Evolutionary conservation across 2,888 invertebrate genomes (phyloP).

Genomic region (Phytoseiulus persimilis): DNA sequence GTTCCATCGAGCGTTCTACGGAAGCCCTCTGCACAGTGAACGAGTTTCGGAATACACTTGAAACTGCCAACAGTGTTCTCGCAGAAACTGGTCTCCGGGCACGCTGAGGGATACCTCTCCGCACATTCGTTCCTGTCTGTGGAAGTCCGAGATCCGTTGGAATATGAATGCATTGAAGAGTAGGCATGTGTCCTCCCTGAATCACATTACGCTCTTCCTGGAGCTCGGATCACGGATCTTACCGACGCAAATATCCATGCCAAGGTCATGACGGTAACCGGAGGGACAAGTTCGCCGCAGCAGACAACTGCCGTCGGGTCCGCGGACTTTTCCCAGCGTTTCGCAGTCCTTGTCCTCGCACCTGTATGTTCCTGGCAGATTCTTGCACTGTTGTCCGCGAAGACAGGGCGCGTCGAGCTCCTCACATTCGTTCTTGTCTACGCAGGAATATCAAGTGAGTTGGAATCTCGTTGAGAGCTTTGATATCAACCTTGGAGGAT

Average conservation of each 20-base stretch:
- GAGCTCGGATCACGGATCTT: not conserved
- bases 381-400: not conserved
- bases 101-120: not conserved
- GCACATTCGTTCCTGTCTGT: not conserved
- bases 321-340: not conserved
- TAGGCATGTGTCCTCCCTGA: too few relatives aligned
- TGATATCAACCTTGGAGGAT: not conserved
- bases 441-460: not conserved
- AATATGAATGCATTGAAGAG: too few relatives aligned
- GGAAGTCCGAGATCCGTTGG: not conserved
- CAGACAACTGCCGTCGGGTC: not conserved
- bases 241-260: not conserved
- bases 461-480: not conserved
- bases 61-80: not conserved
- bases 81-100: not conserved
- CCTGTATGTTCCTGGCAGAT: constrained; percentile 14
- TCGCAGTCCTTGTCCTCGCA: not conserved
- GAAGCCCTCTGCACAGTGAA: not conserved
- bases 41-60: not conserved
- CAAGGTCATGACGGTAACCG: not conserved
- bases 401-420: not conserved
- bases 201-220: too few relatives aligned
- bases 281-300: not conserved
- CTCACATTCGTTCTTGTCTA: constrained; percentile 20
- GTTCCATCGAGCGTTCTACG: not conserved